These are phyloP conservation scores for Drosophila macrothrix DNA, from an alignment of 2,888 invertebrate genomes.

Conservation along the genomic window DNA sequence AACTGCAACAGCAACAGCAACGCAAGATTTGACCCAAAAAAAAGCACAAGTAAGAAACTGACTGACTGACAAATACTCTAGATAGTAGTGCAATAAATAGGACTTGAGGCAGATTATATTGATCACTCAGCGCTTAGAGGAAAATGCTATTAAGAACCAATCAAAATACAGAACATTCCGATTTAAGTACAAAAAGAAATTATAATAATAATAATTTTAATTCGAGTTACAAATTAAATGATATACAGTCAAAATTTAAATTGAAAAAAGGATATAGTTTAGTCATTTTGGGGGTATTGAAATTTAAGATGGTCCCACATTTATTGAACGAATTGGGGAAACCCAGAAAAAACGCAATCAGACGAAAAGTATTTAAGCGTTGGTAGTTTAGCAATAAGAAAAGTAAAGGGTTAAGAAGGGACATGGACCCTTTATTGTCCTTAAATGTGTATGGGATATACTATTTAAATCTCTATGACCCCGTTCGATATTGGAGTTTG, in stretches of 20 bases:
- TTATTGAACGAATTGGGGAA: not conserved
- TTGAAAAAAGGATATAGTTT: fast-evolving
- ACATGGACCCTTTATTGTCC: not conserved
- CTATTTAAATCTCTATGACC: not conserved
- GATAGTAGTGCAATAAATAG: not conserved
- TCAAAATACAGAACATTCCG: not conserved
- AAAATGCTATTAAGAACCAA: not conserved
- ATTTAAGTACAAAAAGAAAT: not conserved
- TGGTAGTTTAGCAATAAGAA: not conserved
- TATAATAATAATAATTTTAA: not conserved
- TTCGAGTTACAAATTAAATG: not conserved
- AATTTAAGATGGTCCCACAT: not conserved
- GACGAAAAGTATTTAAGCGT: not conserved
- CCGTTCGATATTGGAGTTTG: not conserved
- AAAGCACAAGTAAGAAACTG: not conserved
- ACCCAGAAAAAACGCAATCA: not conserved
- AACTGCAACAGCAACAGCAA: conserved; percentile 20
- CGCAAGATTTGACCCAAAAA: conserved; percentile 48
- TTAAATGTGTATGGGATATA: not conserved
- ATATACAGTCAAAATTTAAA: not conserved
- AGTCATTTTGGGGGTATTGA: not conserved
- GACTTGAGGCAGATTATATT: not conserved
- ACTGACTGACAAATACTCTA: not conserved
- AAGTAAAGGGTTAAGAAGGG: not conserved
- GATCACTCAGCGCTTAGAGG: not conserved